Base-by-base conservation (phyloP, 1,140 invertebrate species). In the Drosophila paulistorum region DNA sequence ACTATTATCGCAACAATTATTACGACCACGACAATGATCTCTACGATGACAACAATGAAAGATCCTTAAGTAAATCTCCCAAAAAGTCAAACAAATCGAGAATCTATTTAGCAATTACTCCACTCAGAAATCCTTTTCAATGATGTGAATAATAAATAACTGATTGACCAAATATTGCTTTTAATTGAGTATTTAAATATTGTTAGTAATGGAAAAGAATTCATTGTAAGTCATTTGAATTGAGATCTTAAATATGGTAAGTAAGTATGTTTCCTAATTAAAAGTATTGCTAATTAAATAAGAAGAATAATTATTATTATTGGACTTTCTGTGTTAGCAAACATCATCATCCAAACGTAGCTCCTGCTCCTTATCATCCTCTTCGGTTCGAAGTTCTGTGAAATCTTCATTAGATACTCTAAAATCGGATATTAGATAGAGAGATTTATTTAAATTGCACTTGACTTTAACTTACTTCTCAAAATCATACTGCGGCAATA, bases 401-500 rank as follows among this genome's bases (percentile, higher is more conserved):
- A 85, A 89, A 37, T 87, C 81, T 48, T 91, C 89, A 51, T 75
- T 82, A 37, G 84, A 87, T 35, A 91, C 89, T 72, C 89, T 91
- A 69, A 66, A 65, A 30, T 6, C 0, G 30, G 6, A 7, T 30
- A 1, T 6, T 30, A 7, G 6, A 30, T 7, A 30, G 23, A 26
- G 23, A 30, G 30, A 30, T 30, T 26, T 4, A 4, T 26, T 26
- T 4, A 30, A 6, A 30, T 30, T 20, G 17, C 26, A 14, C 14
- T 1, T 45, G 60, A 68, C 68, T 59, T 23, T 57, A 6, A 66
- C 39, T 82, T 60, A 91, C 89, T 91, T 90, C 74, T 91, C 89
- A 70, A 91, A 91, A 67, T 91, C 90, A 68, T 84, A 90, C 57
- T 91, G 89, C 54, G 90, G 90, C 79, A 92, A 70, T 17, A 92